phyloP scores from a whole-genome alignment of 2,888 invertebrate genomes.

The Anoncus sp. region DNA sequence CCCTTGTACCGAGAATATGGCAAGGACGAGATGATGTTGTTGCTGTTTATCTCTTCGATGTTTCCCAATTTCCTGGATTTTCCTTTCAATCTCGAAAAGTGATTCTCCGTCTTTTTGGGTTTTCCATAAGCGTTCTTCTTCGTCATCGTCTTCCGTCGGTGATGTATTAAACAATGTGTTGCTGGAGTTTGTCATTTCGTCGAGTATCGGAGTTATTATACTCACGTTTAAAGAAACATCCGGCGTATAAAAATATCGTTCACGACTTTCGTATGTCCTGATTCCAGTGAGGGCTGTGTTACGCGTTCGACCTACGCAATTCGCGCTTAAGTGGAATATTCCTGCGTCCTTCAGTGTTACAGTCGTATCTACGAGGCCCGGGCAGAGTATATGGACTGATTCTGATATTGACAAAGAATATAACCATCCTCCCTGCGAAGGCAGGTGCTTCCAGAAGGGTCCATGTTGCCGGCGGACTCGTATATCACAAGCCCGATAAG shows the following conservation, averaged over 20 bases:
- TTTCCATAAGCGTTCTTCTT: too few species aligned
- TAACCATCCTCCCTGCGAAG: conserved; percentile 8
- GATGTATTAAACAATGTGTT: too few species aligned
- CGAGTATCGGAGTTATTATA: too few species aligned
- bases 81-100: too few species aligned
- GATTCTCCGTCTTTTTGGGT: too few species aligned
- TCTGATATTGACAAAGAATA: neutral
- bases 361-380: neutral
- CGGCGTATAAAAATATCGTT: neutral
- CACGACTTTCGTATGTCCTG: neutral
- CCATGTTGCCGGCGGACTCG: neutral
- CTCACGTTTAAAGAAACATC: neutral
- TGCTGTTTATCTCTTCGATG: too few species aligned
- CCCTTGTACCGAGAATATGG: too few species aligned
- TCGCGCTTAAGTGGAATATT: neutral
- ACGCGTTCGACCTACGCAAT: neutral
- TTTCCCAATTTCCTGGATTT: too few species aligned
- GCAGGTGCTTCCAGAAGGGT: conserved; percentile 11
- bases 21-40: too few species aligned
- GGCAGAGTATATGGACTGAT: neutral
- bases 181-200: too few species aligned
- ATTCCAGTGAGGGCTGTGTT: neutral
- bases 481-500: neutral
- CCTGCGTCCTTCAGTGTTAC: neutral
- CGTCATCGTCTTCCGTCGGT: too few species aligned